Base-by-base conservation (phyloP, 2,888 invertebrate genomes). In the Pharmacophagus antenor region DNA sequence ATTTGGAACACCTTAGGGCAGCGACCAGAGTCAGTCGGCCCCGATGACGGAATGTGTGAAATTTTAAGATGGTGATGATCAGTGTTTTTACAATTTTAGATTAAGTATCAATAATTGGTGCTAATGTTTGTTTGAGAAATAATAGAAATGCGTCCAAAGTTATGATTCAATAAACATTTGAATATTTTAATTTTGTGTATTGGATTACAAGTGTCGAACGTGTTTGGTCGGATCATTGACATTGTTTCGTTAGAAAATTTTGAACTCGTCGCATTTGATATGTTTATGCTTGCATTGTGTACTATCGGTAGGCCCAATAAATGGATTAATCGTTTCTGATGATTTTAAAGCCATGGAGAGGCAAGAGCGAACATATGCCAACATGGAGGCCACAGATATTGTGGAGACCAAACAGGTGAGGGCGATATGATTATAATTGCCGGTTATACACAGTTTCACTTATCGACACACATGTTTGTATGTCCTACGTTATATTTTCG, bases 341-440 rank as follows among this genome's bases (percentile, higher is more conserved):
- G 91, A 84, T 85, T 85, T 77, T 86, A 77, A 84, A 78, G 79
- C 72, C 73, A 89, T 90, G 89, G 85, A 87, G 79, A 81, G 85
- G 81, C 84, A 83, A 82, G 88, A 88, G 76, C 82, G 88, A 82
- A 84, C 87, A 84, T 85, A 89, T 80, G 84, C 84, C 82, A 93
- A 93, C 85, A 92, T 92, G 92, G 93, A 93, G 87, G 85, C 91
- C 76, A 85, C 88, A 71, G 93, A 93, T 82, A 90, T 89, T 76
- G 91, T 92, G 86, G 92, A 92, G 77, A 92, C 93, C 69, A 92
- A 92, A 92, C 93, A 93, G 93, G 93, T 93, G 92, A 91, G 88
- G 70, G 71, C 71, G 69, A 72, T 70, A 70, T 70, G 63, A 67
- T 64, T 76, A 62, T 77, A 82, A 83, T 82, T 85, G 85, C 89